Conservation (phyloP, 1,140 invertebrate species). For the Megalopta genalis region DNA sequence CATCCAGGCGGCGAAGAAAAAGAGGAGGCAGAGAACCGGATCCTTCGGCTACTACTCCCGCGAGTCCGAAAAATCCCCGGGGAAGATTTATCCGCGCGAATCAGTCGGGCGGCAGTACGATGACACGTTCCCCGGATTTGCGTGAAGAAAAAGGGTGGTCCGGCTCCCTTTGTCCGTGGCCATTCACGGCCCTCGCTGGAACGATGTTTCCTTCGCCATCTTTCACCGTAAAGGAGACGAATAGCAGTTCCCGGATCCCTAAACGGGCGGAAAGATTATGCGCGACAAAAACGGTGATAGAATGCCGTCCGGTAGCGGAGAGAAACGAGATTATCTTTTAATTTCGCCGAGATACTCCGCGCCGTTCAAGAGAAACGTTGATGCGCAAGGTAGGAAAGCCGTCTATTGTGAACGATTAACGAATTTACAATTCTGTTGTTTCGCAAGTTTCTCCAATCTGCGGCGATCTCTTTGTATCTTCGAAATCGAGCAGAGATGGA, state of each 20-base stretch:
- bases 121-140: conserved; percentile 50
- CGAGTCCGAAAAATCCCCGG: conserved; percentile 42
- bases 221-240: conserved; percentile 34
- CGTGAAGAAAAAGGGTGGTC: conserved; percentile 15
- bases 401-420: too few relatives aligned
- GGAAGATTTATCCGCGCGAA: conserved; percentile 55
- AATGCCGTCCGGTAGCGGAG: background rate
- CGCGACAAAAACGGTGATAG: background rate
- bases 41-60: conserved; percentile 22
- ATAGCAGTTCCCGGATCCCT: background rate
- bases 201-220: conserved; percentile 34
- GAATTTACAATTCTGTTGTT: too few relatives aligned
- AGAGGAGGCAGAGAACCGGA: conserved; percentile 26
- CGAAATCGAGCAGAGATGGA: too few relatives aligned
- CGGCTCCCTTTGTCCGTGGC: conserved; percentile 23
- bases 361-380: too few relatives aligned
- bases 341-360: background rate
- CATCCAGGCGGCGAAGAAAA: conserved; percentile 41
- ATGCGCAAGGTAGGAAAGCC: too few relatives aligned
- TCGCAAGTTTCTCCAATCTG: too few relatives aligned
- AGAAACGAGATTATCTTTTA: background rate
- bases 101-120: conserved; percentile 45
- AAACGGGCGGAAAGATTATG: background rate
- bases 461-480: too few relatives aligned
- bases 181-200: conserved; percentile 11